These are phyloP conservation scores for Hartigia nigra DNA, from an alignment of 2,888 invertebrate genomes.

Conservation along the genomic window DNA sequence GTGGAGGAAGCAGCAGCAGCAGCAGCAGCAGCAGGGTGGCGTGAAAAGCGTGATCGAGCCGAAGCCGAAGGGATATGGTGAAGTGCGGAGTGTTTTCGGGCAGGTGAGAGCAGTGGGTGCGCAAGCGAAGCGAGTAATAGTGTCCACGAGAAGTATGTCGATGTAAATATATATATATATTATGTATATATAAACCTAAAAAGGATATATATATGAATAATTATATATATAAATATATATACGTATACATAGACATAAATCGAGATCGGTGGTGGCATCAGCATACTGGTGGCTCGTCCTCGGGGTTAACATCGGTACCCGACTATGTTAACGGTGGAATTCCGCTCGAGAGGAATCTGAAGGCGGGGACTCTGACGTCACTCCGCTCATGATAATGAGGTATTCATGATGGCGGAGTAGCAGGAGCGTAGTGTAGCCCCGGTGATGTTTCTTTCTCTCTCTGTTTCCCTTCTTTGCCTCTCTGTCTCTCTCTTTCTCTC, in stretches of 20 bases:
- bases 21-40: neutral
- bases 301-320: slow-evolving; percentile 33
- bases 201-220: slow-evolving; percentile 11
- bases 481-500: slow-evolving; percentile 4
- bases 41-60: neutral
- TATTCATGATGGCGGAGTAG: slow-evolving; percentile 88
- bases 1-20: neutral
- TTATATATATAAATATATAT: slow-evolving; percentile 14
- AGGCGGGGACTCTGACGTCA: slow-evolving; percentile 80
- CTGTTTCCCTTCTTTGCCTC: slow-evolving; percentile 7
- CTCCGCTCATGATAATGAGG: slow-evolving; percentile 80
- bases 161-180: neutral
- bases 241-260: neutral
- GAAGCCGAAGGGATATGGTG: slow-evolving; percentile 23
- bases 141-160: slow-evolving; percentile 15
- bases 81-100: slow-evolving; percentile 31
- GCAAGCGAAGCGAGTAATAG: slow-evolving; percentile 22
- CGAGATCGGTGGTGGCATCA: slow-evolving; percentile 17
- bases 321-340: slow-evolving; percentile 68
- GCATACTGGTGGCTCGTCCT: slow-evolving; percentile 29
- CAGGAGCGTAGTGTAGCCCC: slow-evolving; percentile 47
- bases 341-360: slow-evolving; percentile 68
- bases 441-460: slow-evolving; percentile 21
- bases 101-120: slow-evolving; percentile 25
- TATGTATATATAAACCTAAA: neutral